phyloP scores from a whole-genome alignment of 2,888 invertebrate genomes.

The Orchesella flavescens region DNA sequence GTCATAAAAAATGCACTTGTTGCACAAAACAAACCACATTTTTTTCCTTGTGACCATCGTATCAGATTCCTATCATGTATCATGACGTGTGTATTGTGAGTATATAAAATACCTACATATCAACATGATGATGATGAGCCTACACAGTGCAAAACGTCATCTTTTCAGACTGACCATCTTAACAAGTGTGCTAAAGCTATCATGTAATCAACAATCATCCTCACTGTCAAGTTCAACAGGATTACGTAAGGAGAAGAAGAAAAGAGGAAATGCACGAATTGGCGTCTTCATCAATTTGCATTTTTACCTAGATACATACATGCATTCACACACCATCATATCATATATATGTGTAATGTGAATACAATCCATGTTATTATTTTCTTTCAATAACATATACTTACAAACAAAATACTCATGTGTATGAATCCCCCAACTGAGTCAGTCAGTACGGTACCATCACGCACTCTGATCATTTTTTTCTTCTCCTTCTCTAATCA shows the following conservation, averaged over 20 bases:
- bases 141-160: background rate
- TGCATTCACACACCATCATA: no score
- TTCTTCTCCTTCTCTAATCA: conserved; percentile 20
- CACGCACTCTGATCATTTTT: conserved; percentile 37
- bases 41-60: background rate
- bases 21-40: conserved; percentile 2
- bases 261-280: conserved; percentile 55
- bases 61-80: background rate
- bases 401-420: background rate
- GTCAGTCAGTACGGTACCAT: conserved; percentile 26
- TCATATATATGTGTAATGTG: no score
- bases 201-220: conserved; percentile 3
- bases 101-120: background rate
- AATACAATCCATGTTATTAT: no score
- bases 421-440: background rate
- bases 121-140: background rate
- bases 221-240: conserved; percentile 63
- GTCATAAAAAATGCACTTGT: no score
- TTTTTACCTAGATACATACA: conserved; percentile 23
- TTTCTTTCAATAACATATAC: no score
- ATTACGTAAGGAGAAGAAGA: background rate
- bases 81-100: background rate
- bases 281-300: conserved; percentile 45
- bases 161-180: conserved; percentile 31
- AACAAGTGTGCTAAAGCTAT: conserved; percentile 26